These are phyloP conservation scores for Procambarus clarkii DNA, from an alignment of 1,140 invertebrate species.

Conservation along the genomic window DNA sequence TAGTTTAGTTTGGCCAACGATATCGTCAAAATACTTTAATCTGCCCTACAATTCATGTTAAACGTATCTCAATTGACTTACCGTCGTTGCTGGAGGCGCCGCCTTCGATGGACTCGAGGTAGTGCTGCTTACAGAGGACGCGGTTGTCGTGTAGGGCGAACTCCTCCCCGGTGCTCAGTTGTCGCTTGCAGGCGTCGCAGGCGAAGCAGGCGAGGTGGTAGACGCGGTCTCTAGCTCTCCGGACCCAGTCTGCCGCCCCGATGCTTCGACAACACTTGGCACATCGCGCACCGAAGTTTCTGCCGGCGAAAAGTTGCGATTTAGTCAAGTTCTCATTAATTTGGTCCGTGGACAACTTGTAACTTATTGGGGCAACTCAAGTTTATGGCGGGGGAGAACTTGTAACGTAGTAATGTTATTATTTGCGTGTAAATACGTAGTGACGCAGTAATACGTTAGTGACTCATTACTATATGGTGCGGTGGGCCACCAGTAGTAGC, in stretches of 20 bases:
- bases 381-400: no score
- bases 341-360: no score
- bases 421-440: no score
- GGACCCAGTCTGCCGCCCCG: slow-evolving; percentile 96
- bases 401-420: no score
- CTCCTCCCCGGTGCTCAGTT: slow-evolving; percentile 97
- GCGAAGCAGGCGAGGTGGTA: slow-evolving; percentile 99
- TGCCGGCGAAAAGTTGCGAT: slow-evolving; percentile 76
- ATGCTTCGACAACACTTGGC: slow-evolving; percentile 95
- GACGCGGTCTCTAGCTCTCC: slow-evolving; percentile 93
- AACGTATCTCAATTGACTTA: no score
- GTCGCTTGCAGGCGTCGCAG: slow-evolving; percentile 97
- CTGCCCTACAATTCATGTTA: no score
- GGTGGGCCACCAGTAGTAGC: no score
- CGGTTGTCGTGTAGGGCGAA: slow-evolving; percentile 95
- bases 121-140: slow-evolving; percentile 96
- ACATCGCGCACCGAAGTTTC: slow-evolving; percentile 97
- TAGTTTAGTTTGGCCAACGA: no score
- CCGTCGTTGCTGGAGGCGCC: slow-evolving; percentile 80
- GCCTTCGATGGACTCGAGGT: slow-evolving; percentile 94
- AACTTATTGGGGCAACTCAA: no score
- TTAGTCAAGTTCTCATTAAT: background rate
- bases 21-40: no score
- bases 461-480: no score
- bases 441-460: no score